Conservation (phyloP, 2,797 vertebrate genomes). For the Girardinus metallicus region DNA sequence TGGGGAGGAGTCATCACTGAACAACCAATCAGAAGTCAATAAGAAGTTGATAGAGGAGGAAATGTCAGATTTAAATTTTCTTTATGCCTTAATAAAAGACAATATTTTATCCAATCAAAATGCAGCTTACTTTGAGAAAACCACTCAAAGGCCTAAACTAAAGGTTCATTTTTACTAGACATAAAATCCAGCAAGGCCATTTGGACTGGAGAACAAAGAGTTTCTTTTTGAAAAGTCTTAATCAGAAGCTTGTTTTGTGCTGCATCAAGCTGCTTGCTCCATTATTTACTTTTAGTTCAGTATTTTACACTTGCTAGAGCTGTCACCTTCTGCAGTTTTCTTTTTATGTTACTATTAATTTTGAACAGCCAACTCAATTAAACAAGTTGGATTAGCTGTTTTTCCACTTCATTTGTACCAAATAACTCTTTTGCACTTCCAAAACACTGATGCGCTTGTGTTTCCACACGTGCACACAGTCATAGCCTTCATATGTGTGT, state of each 20-base stretch:
- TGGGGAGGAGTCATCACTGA: background rate
- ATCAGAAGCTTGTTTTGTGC: background rate
- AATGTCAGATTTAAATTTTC: background rate
- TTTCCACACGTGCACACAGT: conserved; percentile 20
- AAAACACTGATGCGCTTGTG: conserved; percentile 23
- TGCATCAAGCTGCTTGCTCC: conserved; percentile 21
- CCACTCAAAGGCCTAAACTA: background rate
- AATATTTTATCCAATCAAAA: background rate
- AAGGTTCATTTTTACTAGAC: background rate
- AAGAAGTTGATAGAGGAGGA: background rate
- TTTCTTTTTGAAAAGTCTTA: background rate
- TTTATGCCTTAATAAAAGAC: background rate
- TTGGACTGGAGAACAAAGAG: background rate
- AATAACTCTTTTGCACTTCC: conserved; percentile 54
- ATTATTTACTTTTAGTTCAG: conserved; percentile 49
- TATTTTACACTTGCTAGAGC: conserved; percentile 47
- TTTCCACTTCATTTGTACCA: conserved; percentile 65
- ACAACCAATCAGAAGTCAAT: background rate
- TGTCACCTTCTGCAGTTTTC: conserved; percentile 49
- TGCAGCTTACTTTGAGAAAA: background rate
- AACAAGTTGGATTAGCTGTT: conserved; percentile 65
- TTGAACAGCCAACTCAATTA: conserved; percentile 76
- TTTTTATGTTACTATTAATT: conserved; percentile 42
- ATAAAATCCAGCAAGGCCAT: background rate
- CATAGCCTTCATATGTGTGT: conserved; percentile 30